Percentiles rank a stretch among this genome's conserved stretches.
phyloP scores from a whole-genome alignment of 2,888 invertebrate genomes.

The Caenorhabditis imperialis region DNA sequence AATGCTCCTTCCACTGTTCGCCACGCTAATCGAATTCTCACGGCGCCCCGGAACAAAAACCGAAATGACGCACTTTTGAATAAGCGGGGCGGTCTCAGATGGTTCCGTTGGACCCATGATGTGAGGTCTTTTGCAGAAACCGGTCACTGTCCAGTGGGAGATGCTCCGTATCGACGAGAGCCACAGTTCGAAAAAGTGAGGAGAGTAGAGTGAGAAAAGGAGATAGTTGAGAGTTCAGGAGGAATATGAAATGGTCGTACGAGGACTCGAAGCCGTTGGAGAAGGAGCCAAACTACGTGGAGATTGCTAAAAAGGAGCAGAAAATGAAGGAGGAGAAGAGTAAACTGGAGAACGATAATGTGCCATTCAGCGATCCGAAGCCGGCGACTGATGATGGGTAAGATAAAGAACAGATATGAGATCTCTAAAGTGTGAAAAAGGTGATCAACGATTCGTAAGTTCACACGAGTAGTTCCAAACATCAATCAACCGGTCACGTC shows the following conservation, averaged over 20 bases:
- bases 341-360: conserved; percentile 5
- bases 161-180: conserved; percentile 23
- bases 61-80: conserved; percentile 40
- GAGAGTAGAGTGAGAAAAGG: neutral
- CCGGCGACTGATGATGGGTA: too few relatives aligned
- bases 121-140: conserved; percentile 18
- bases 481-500: too few relatives aligned
- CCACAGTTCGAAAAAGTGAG: conserved; percentile 18
- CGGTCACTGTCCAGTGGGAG: conserved; percentile 2
- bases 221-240: conserved; percentile 6
- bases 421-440: too few relatives aligned
- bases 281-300: neutral
- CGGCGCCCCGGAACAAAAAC: too few relatives aligned
- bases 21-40: too few relatives aligned
- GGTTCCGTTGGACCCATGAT: conserved; percentile 9
- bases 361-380: too few relatives aligned
- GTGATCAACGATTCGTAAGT: too few relatives aligned
- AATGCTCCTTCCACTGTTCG: too few relatives aligned
- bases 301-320: too few relatives aligned
- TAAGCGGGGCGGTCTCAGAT: conserved; percentile 9
- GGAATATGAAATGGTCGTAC: conserved; percentile 27
- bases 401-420: neutral
- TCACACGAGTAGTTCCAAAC: too few relatives aligned
- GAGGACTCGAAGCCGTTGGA: conserved; percentile 8
- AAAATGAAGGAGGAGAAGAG: conserved; percentile 10